Evolutionary conservation across 2,888 invertebrate species (phyloP).

Genomic region (Ommatoiulus sabulosus): DNA sequence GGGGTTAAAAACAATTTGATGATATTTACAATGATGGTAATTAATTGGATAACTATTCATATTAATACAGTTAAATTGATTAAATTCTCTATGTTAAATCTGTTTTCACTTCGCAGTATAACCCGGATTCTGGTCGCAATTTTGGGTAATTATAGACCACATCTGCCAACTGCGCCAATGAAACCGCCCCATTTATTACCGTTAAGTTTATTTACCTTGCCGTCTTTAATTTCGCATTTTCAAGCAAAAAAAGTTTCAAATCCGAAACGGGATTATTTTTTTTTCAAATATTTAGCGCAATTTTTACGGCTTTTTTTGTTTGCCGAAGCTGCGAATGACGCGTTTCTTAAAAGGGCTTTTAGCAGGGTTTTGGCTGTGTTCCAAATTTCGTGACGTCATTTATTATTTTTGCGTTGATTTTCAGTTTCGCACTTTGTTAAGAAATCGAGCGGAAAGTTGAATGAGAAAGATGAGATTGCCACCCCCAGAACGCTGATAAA

Average conservation of each 20-base stretch:
- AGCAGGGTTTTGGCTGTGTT: not conserved
- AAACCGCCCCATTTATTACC: not conserved
- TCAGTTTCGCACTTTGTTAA: constrained; percentile 6
- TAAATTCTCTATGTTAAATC: too few species aligned
- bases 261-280: not conserved
- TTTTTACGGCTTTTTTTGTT: not conserved
- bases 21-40: too few species aligned
- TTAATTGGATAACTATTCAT: too few species aligned
- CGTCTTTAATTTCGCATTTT: not conserved
- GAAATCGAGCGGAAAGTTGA: constrained; percentile 43
- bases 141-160: not conserved
- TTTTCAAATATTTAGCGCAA: not conserved
- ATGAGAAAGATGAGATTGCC: constrained; percentile 24
- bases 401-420: not conserved
- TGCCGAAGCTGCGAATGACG: not conserved
- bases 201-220: not conserved
- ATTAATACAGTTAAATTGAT: too few species aligned
- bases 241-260: not conserved
- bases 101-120: not conserved
- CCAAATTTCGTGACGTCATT: constrained; percentile 6
- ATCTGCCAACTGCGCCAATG: not conserved
- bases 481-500: constrained; percentile 9
- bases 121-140: not conserved
- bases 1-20: not conserved
- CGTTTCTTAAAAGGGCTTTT: not conserved